Evolutionary conservation across 2,797 vertebrate species (phyloP).

Genomic region (Aeoliscus strigatus): DNA sequence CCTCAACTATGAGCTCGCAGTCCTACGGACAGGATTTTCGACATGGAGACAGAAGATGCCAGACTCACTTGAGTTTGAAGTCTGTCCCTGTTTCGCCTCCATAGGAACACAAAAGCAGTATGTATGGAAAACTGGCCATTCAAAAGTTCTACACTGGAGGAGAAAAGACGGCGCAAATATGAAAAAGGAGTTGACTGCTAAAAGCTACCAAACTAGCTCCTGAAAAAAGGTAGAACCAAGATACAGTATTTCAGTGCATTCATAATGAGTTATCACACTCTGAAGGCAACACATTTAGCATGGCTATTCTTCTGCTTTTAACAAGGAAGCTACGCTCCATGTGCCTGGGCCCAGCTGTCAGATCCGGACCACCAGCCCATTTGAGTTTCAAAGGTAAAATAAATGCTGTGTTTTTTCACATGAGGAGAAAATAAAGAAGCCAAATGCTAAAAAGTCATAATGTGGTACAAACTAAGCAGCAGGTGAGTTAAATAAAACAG

Average conservation of each 20-base stretch:
- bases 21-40: no score
- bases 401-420: conserved; percentile 8
- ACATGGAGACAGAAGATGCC: no score
- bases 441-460: conserved; percentile 61
- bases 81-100: conserved; percentile 12
- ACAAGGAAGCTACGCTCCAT: conserved; percentile 55
- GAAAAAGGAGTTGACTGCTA: background rate
- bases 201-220: conserved; percentile 35
- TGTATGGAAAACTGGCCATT: conserved; percentile 10
- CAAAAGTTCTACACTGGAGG: conserved; percentile 7
- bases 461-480: conserved; percentile 18
- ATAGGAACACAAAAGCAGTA: no score
- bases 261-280: conserved; percentile 55
- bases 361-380: conserved; percentile 46
- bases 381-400: conserved; percentile 29
- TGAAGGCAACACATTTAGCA: conserved; percentile 75
- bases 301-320: conserved; percentile 71
- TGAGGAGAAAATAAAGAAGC: conserved; percentile 57
- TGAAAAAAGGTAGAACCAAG: conserved; percentile 42
- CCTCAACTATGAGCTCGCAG: no score
- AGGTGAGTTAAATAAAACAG: conserved; percentile 52
- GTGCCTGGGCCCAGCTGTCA: conserved; percentile 49
- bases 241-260: conserved; percentile 62
- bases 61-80: conserved; percentile 19
- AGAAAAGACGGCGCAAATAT: conserved; percentile 4